Evolutionary conservation across 1,140 invertebrate species (phyloP).

Genomic region (Octopus bimaculoides): DNA sequence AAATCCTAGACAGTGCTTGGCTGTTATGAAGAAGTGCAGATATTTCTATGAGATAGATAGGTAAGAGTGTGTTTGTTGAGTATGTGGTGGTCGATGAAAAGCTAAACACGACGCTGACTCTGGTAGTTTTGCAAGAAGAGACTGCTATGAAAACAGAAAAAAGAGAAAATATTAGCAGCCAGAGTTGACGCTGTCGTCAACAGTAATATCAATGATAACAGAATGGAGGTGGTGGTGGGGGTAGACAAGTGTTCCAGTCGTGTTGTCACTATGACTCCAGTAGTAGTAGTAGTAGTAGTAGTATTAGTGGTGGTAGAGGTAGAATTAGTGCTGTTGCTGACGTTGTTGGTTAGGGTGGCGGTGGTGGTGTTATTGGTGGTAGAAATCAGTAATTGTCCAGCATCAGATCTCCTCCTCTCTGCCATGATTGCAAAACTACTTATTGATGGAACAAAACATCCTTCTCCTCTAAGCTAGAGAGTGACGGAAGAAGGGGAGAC

Average conservation of each 20-base stretch:
- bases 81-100: not conserved
- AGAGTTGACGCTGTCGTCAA: not conserved
- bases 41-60: not conserved
- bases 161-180: not conserved
- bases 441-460: not conserved
- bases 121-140: not conserved
- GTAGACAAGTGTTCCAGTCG: not conserved
- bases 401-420: not conserved
- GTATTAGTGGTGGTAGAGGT: not conserved
- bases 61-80: not conserved
- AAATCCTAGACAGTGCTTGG: not conserved
- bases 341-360: not conserved
- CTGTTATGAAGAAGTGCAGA: not conserved
- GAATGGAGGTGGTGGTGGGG: too few species aligned
- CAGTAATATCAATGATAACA: not conserved
- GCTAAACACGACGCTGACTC: not conserved
- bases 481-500: too few species aligned
- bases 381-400: not conserved
- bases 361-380: not conserved
- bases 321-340: not conserved
- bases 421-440: not conserved
- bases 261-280: constrained; percentile 8
- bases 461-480: not conserved
- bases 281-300: not conserved
- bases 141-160: not conserved